Evolutionary conservation across 2,888 invertebrate species (phyloP).

Genomic region (Meteorus cinctellus): DNA sequence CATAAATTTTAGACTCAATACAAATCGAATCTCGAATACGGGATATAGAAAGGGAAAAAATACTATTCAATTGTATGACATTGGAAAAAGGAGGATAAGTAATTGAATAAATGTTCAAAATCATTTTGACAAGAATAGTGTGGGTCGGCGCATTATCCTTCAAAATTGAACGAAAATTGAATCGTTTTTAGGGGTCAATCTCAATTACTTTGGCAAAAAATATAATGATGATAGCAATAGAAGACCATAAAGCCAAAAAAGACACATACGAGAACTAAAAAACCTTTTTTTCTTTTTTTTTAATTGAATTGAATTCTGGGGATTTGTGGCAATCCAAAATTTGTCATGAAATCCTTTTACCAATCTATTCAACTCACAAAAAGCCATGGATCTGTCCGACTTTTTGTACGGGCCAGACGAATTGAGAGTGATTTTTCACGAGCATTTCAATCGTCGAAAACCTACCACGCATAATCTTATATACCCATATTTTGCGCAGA

Average conservation of each 20-base stretch:
- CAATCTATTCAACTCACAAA: neutral
- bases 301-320: neutral
- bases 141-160: too few relatives aligned
- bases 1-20: neutral
- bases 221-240: neutral
- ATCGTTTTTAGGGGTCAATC: neutral
- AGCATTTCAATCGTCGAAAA: neutral
- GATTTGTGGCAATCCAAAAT: slow-evolving; percentile 1
- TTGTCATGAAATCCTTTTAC: neutral
- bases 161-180: neutral
- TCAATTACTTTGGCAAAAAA: neutral
- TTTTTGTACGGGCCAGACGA: neutral
- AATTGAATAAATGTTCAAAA: too few relatives aligned
- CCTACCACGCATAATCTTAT: neutral
- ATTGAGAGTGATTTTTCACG: neutral
- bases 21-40: neutral
- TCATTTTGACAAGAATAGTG: too few relatives aligned
- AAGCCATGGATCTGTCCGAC: neutral
- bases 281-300: neutral
- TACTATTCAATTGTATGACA: too few relatives aligned
- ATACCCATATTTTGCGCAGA: neutral
- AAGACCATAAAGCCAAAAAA: neutral
- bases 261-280: neutral
- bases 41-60: neutral
- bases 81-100: too few relatives aligned